Base-by-base conservation (phyloP, 2,113 vertebrate genomes). In the Haliaeetus leucogaster region DNA sequence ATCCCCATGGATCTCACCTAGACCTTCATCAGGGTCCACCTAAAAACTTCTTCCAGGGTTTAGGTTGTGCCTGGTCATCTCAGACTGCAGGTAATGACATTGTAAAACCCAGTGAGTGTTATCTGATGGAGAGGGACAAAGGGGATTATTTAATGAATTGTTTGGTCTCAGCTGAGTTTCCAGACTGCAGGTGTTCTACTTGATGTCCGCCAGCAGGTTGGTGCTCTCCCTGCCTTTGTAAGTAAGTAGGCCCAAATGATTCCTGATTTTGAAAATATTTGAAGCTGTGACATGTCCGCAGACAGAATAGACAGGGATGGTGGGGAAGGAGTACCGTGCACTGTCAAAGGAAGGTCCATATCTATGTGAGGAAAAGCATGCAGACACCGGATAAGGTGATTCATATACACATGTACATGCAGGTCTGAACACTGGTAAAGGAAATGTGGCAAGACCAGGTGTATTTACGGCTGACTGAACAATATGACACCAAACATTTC, bases 111-210 rank as follows among this genome's bases (percentile, higher is more conserved):
- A 74, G 8, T 63, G 50, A 97, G 91, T 91, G 77, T 59, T 92
- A 40, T 66, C 80, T 55, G 61, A 87, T 55, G 78, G 56, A 84
- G 61, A 63, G n/a, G 61, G 73, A 71, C 34, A 52, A 47, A 74
- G n/a, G 72, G 81, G 61, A 82, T 89, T 89, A 71, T 81, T 90
- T 86, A 92, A 90, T 47, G 79, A 90, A 59, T 92, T 86, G 50
- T 3, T 86, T 0, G 36, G 58, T 83, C 74, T 96, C 88, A 83
- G 59, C 9, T 73, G 92, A 92, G 50, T 83, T 93, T 81, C 71
- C 47, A 86, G 43, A 45, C 21, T 81, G 53, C 85, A 93, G 90
- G 80, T 94, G 82, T 47, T 93, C 85, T 70, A 27, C 73, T 65
- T 76, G 48, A 68, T 32, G 26, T 56, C 58, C 93, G 53, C 87